Conservation (phyloP, 1,140 invertebrate species). For the Atta colombica region DNA sequence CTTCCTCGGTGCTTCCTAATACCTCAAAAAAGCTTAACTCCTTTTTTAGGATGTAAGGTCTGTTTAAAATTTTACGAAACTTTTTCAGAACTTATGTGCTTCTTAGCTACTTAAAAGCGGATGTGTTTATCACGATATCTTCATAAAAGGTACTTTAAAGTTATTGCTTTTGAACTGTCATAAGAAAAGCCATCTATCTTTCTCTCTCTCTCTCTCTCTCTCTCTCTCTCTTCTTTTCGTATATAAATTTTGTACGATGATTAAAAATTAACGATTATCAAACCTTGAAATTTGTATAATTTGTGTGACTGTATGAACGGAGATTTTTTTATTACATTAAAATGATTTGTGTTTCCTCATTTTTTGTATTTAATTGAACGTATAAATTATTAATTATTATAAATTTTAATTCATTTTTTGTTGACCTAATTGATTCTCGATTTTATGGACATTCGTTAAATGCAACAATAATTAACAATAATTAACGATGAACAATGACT, state of each 20-base stretch:
- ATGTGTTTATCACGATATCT: conserved; percentile 36
- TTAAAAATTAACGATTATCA: not conserved
- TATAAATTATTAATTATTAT: conserved; percentile 10
- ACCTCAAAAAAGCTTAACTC: conserved; percentile 38
- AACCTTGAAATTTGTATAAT: not conserved
- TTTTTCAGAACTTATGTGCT: conserved; percentile 30
- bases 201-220: not conserved
- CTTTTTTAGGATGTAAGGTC: conserved; percentile 34
- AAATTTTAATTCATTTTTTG: not conserved
- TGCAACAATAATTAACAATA: not conserved
- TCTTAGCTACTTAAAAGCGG: conserved; percentile 20
- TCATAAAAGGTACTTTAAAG: conserved; percentile 4
- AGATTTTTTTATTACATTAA: not conserved
- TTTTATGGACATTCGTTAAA: not conserved
- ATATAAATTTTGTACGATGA: too few species aligned
- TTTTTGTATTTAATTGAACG: not conserved
- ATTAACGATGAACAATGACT: not conserved
- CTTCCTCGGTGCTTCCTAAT: conserved; percentile 3
- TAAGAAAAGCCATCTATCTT: not conserved
- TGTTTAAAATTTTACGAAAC: conserved; percentile 59
- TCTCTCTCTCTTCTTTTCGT: not conserved
- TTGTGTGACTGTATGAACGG: not conserved
- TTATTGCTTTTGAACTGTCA: not conserved
- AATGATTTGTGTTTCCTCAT: not conserved
- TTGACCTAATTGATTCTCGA: not conserved